phyloP scores from a whole-genome alignment of 2,797 vertebrate genomes.

The Rhincodon typus region DNA sequence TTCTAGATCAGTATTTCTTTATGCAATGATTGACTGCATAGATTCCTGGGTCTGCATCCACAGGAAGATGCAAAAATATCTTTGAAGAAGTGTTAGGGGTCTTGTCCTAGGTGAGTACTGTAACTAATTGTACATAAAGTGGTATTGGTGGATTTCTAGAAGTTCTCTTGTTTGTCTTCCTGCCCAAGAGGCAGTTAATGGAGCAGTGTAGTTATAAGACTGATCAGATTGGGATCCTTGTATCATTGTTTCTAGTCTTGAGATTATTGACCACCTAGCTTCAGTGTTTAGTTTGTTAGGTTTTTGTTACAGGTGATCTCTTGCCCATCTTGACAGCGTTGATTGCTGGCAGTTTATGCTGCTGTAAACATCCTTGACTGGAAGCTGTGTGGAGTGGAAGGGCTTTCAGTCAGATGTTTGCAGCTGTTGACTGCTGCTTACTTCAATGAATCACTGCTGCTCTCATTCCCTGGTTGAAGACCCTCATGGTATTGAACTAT shows the following conservation, averaged over 20 bases:
- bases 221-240: not conserved
- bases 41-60: not conserved
- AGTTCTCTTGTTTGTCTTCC: not conserved
- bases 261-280: not conserved
- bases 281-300: not conserved
- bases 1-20: not conserved
- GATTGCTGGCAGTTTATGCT: constrained; percentile 53
- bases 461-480: not conserved
- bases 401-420: constrained; percentile 99
- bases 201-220: not conserved
- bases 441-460: not conserved
- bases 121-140: not conserved
- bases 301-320: not conserved
- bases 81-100: not conserved
- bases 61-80: not conserved
- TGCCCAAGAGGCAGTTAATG: not conserved
- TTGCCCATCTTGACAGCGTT: not conserved
- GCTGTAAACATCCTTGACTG: constrained; percentile 99
- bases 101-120: not conserved
- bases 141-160: not conserved
- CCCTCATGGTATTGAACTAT: too few species aligned
- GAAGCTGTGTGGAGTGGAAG: constrained; percentile 80
- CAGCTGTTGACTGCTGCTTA: constrained; percentile 83
- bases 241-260: not conserved
- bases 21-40: not conserved